A percentile compares a stretch with the other conserved stretches of the same genome.
Conservation (phyloP, 2,797 vertebrate genomes). For the Notamacropus eugenii region DNA sequence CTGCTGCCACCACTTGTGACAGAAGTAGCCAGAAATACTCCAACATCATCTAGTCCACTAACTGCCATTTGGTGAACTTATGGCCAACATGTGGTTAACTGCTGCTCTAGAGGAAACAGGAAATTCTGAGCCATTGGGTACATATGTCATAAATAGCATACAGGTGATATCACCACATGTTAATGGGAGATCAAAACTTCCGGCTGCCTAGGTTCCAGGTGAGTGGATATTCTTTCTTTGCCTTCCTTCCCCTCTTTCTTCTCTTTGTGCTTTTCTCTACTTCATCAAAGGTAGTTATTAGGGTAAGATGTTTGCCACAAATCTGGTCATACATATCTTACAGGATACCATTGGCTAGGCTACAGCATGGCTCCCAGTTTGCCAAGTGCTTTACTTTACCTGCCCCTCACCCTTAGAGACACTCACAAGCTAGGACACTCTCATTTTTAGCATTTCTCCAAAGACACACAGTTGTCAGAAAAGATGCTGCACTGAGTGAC, state of each 20-base stretch:
- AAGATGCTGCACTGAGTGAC: neutral
- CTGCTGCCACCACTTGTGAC: neutral
- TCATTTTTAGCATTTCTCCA: neutral
- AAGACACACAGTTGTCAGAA: neutral
- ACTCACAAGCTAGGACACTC: neutral
- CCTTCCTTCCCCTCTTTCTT: slow-evolving; percentile 18
- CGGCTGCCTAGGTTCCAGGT: slow-evolving; percentile 2
- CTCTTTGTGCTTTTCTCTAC: neutral
- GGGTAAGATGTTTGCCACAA: neutral
- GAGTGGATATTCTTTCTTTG: neutral
- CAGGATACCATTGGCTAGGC: neutral
- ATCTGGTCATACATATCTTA: neutral
- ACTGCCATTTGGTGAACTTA: neutral
- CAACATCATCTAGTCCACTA: neutral
- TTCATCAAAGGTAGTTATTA: neutral
- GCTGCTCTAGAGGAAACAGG: neutral
- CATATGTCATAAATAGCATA: neutral
- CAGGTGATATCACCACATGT: neutral
- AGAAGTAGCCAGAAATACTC: neutral
- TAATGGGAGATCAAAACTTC: neutral
- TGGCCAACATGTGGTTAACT: neutral
- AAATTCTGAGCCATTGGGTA: neutral
- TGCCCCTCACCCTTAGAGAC: neutral
- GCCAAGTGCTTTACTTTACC: neutral
- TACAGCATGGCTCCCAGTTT: neutral